These are phyloP conservation scores for Fratercula arctica DNA, from an alignment of 2,797 vertebrate genomes.

Conservation along the genomic window DNA sequence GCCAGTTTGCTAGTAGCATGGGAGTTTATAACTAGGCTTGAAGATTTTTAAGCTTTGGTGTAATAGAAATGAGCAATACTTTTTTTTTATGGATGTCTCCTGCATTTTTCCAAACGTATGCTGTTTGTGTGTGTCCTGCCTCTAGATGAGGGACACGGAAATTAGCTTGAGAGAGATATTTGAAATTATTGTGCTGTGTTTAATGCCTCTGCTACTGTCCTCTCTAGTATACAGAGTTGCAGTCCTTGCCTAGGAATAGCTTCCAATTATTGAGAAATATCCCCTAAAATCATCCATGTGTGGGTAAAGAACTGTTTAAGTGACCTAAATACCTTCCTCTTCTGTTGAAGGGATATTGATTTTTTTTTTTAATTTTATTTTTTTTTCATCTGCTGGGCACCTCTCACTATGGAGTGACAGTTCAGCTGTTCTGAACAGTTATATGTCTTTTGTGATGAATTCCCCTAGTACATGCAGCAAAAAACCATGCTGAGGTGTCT, in stretches of 20 bases:
- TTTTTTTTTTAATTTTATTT: background rate
- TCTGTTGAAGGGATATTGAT: background rate
- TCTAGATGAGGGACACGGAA: background rate
- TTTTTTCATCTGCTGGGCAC: background rate
- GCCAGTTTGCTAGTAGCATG: background rate
- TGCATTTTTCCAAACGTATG: fast-evolving
- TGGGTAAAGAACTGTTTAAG: background rate
- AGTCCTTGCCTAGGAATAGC: background rate
- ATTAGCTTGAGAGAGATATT: background rate
- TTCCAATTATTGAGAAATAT: background rate
- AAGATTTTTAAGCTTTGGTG: background rate
- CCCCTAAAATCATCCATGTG: background rate
- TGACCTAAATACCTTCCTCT: background rate
- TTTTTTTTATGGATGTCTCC: background rate
- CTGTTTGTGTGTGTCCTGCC: background rate
- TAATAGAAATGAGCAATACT: background rate
- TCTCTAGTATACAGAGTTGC: background rate
- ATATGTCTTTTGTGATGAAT: background rate
- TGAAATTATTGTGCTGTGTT: background rate
- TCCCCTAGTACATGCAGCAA: background rate
- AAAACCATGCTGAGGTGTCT: background rate
- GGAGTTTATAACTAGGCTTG: background rate
- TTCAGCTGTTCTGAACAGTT: background rate
- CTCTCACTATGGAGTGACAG: background rate
- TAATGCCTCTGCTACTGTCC: background rate